phyloP scores from a whole-genome alignment of 2,113 vertebrate genomes.

The Nerophis lumbriciformis region DNA sequence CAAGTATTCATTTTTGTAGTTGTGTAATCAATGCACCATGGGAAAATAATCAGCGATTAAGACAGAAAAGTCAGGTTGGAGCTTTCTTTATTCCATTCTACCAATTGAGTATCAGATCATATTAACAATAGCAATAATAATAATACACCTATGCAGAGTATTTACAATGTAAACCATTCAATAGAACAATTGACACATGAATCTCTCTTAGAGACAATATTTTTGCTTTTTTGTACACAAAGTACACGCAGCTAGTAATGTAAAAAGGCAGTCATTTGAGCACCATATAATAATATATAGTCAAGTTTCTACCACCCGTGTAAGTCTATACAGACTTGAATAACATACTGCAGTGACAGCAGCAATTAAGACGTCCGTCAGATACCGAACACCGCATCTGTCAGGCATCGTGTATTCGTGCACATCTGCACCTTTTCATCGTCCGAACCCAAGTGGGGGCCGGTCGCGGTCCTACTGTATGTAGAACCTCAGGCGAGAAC shows the following conservation, averaged over 20 bases:
- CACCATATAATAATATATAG: slow-evolving; percentile 60
- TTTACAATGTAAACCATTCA: slow-evolving; percentile 70
- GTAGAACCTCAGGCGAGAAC: slow-evolving; percentile 52
- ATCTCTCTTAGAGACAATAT: slow-evolving; percentile 79
- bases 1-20: too few species aligned
- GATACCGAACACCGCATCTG: slow-evolving; percentile 45
- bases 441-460: slow-evolving; percentile 49
- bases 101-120: slow-evolving; percentile 29
- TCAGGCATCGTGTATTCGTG: slow-evolving; percentile 24
- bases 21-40: too few species aligned
- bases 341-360: slow-evolving; percentile 60
- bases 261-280: slow-evolving; percentile 68
- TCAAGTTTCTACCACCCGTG: slow-evolving; percentile 29
- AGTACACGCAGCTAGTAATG: slow-evolving; percentile 66
- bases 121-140: slow-evolving; percentile 3
- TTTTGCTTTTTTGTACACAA: slow-evolving; percentile 68
- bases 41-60: too few species aligned
- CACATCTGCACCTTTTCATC: slow-evolving; percentile 18
- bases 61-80: neutral
- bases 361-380: slow-evolving; percentile 44
- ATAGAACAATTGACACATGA: slow-evolving; percentile 76
- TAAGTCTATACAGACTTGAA: slow-evolving; percentile 66
- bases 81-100: slow-evolving; percentile 57
- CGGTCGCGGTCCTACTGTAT: slow-evolving; percentile 44
- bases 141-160: slow-evolving; percentile 35